A percentile compares a stretch with the other conserved stretches of the same genome.
These are phyloP conservation scores for Dexiosoma caninum DNA, from an alignment of 2,888 invertebrate genomes.

Conservation along the genomic window DNA sequence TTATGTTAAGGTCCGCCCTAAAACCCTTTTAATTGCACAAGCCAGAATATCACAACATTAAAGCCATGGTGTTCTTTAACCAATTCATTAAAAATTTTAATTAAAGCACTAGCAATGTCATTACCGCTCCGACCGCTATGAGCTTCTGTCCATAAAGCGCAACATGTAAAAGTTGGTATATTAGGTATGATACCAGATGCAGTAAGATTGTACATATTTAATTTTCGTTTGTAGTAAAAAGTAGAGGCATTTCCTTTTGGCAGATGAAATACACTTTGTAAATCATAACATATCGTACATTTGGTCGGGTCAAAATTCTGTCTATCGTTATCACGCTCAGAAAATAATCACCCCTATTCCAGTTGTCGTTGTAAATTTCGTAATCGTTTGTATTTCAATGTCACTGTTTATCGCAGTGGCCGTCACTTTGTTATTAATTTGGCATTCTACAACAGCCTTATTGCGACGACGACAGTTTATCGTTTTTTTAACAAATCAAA, in stretches of 20 bases:
- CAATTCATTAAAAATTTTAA: neutral
- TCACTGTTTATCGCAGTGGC: too few relatives aligned
- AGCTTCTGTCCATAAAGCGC: neutral
- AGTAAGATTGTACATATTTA: neutral
- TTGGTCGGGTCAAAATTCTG: neutral
- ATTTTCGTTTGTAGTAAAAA: neutral
- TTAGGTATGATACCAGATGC: neutral
- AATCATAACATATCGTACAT: neutral
- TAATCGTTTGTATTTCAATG: too few relatives aligned
- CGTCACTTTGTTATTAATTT: too few relatives aligned
- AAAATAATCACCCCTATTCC: too few relatives aligned
- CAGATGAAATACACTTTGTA: neutral
- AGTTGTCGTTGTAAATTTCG: too few relatives aligned
- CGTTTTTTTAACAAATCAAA: too few relatives aligned
- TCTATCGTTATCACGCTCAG: neutral
- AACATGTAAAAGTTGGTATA: neutral
- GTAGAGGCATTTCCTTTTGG: neutral
- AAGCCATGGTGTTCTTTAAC: neutral
- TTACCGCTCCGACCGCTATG: neutral
- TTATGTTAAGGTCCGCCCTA: too few relatives aligned
- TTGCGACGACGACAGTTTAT: too few relatives aligned
- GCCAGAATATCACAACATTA: neutral
- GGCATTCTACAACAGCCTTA: too few relatives aligned
- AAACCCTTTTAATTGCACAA: too few relatives aligned
- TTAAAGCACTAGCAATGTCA: neutral